Conservation (phyloP, 2,888 invertebrate genomes). For the Clunio marinus region DNA sequence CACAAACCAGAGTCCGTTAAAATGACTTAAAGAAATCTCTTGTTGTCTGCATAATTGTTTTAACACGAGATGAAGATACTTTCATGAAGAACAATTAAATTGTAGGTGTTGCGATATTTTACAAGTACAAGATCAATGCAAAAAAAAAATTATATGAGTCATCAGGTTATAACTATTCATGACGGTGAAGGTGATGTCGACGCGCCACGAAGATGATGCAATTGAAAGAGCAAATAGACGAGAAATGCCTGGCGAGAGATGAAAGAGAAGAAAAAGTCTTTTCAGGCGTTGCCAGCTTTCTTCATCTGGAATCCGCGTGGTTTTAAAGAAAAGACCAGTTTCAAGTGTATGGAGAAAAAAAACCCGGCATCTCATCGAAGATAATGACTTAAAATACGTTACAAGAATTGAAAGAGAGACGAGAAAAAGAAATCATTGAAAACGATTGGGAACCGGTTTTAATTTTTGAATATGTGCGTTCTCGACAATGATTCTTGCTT, state of each 20-base stretch:
- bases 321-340: not conserved
- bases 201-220: constrained; percentile 18
- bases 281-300: constrained; percentile 29
- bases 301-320: constrained; percentile 28
- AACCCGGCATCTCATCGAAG: constrained; percentile 23
- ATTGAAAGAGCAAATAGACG: constrained; percentile 12
- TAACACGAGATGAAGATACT: too few relatives aligned
- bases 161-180: too few relatives aligned
- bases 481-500: not conserved
- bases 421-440: constrained; percentile 21
- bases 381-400: constrained; percentile 21
- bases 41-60: too few relatives aligned
- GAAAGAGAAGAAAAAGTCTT: not conserved
- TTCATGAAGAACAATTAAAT: too few relatives aligned
- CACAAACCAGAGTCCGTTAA: constrained; percentile 13
- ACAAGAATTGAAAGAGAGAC: not conserved
- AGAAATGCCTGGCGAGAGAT: not conserved
- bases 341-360: not conserved
- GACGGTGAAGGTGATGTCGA: too few relatives aligned
- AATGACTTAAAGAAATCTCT: too few relatives aligned
- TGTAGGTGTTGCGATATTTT: too few relatives aligned
- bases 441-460: too few relatives aligned
- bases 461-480: not conserved
- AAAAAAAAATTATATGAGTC: not conserved
- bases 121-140: too few relatives aligned